These are phyloP conservation scores for Oscheius sp. DNA, from an alignment of 1,140 invertebrate species.

Conservation along the genomic window DNA sequence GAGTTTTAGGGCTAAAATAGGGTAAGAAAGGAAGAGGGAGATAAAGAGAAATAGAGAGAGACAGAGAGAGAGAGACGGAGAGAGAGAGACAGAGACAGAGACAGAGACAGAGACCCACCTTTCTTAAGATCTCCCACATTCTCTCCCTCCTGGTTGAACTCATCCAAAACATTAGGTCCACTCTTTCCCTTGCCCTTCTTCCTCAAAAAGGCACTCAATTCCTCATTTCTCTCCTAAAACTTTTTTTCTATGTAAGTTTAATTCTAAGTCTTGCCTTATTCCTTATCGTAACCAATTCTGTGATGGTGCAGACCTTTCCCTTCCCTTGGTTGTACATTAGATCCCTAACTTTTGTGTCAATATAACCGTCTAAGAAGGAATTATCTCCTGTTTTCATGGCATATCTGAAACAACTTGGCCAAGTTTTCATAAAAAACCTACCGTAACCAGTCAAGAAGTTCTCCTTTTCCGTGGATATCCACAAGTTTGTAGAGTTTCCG, in stretches of 20 bases:
- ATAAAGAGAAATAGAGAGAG: no score
- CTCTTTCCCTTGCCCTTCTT: slow-evolving; percentile 61
- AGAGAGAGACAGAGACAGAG: no score
- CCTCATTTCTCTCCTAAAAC: slow-evolving; percentile 53
- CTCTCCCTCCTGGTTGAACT: slow-evolving; percentile 58
- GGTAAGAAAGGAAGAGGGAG: no score
- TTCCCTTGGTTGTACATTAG: slow-evolving; percentile 59
- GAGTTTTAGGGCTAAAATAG: slow-evolving; percentile 55
- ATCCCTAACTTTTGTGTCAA: slow-evolving; percentile 46
- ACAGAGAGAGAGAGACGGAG: no score
- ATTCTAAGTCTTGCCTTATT: slow-evolving; percentile 48
- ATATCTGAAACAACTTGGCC: slow-evolving; percentile 47
- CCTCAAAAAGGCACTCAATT: slow-evolving; percentile 51
- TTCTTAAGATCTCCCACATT: slow-evolving; percentile 60
- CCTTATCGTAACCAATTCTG: slow-evolving; percentile 55
- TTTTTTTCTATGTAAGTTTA: background rate
- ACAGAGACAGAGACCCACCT: slow-evolving; percentile 35
- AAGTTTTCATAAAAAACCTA: no score
- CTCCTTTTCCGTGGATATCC: slow-evolving; percentile 51
- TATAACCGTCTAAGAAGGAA: slow-evolving; percentile 53
- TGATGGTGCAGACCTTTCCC: slow-evolving; percentile 56
- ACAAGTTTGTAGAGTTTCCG: slow-evolving; percentile 45
- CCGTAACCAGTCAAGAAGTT: slow-evolving; percentile 56
- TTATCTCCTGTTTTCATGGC: slow-evolving; percentile 54
- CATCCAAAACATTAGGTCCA: slow-evolving; percentile 59